Evolutionary conservation across 2,888 invertebrate species (phyloP).

Genomic region (Spisula solida): DNA sequence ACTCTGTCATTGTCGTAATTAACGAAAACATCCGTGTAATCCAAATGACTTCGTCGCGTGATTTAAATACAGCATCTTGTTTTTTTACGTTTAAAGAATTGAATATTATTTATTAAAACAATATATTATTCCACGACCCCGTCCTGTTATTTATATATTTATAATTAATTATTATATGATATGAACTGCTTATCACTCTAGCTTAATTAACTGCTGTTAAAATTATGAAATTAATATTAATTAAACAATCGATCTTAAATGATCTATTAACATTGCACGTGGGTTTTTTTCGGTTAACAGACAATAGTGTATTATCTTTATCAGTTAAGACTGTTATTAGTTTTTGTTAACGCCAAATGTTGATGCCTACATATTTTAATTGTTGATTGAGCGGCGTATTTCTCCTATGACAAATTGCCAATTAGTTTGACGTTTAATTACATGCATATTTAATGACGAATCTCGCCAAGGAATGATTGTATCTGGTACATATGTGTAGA

Average conservation of each 20-base stretch:
- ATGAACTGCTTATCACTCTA: background rate
- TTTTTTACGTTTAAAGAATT: background rate
- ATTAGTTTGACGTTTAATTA: background rate
- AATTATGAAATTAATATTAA: conserved; percentile 13
- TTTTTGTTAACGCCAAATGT: background rate
- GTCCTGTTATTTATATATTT: background rate
- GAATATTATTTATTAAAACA: background rate
- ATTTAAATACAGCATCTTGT: background rate
- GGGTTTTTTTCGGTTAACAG: background rate
- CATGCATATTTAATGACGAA: conserved; percentile 2
- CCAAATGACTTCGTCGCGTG: background rate
- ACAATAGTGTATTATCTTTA: background rate
- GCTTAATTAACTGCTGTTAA: background rate
- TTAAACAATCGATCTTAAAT: conserved; percentile 17
- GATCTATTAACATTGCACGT: background rate
- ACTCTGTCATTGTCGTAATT: background rate
- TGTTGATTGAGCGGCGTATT: background rate
- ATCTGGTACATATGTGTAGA: too few species aligned
- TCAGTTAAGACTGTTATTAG: background rate
- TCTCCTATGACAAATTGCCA: background rate
- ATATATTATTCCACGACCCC: background rate
- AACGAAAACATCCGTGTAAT: background rate
- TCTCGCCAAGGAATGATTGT: background rate
- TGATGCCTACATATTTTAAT: conserved; percentile 20
- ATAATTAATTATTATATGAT: background rate